These are phyloP conservation scores for Tenodera sinensis DNA, from an alignment of 2,888 invertebrate genomes.

Conservation along the genomic window DNA sequence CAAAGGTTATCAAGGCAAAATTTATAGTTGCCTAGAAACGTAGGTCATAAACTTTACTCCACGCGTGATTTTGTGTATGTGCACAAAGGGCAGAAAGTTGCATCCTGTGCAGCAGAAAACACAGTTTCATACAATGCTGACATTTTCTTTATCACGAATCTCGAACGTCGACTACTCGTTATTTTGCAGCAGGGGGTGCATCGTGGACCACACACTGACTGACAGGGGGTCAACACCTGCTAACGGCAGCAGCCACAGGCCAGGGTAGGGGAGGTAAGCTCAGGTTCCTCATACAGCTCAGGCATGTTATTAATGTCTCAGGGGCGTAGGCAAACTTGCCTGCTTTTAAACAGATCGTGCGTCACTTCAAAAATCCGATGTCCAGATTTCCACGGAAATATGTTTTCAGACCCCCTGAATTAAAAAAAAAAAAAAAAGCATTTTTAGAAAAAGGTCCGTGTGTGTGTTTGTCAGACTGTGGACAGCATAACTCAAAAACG, in stretches of 20 bases:
- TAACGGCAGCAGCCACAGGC: background rate
- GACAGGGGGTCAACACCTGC: background rate
- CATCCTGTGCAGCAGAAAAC: background rate
- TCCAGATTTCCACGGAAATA: too few species aligned
- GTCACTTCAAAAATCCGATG: too few species aligned
- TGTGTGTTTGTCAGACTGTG: too few species aligned
- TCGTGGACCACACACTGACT: background rate
- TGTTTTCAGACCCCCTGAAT: too few species aligned
- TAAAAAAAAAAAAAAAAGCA: too few species aligned
- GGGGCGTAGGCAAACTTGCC: too few species aligned
- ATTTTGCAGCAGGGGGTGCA: background rate
- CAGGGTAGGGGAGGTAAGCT: background rate
- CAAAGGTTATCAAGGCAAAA: background rate
- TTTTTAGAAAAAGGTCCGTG: too few species aligned
- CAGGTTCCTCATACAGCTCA: background rate
- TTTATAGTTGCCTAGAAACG: background rate
- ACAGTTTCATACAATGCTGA: background rate
- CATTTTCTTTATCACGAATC: background rate
- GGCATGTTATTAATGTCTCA: background rate
- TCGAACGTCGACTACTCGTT: background rate
- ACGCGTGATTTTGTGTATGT: background rate
- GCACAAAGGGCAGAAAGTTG: too few species aligned
- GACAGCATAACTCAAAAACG: too few species aligned
- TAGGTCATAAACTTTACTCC: background rate
- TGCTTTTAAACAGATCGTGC: too few species aligned